Evolutionary conservation across 2,797 vertebrate genomes (phyloP), one percentile per base, ranked within the genome.

Genomic region (Poliocrania exsul): DNA sequence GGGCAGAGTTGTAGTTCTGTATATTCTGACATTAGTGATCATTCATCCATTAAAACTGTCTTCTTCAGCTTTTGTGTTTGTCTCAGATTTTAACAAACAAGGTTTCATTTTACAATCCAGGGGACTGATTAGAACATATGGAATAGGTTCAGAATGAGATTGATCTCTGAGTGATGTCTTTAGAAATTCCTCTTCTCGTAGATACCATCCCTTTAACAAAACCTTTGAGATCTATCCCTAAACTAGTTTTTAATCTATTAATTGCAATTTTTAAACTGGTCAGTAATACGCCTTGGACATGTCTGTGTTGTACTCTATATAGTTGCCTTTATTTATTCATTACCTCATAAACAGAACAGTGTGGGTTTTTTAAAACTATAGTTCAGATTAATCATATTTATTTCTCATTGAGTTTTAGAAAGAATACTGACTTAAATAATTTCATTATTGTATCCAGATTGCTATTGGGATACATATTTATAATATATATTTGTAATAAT

Each of bases 291-390:
- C 51, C 26, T 65, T 86, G 49, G 15, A 69, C 42, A 47, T 50
- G 49, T 29, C 16, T 17, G 19, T 25, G 4, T 56, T 67, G 26
- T 65, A 20, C 8, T 40, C 26, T 16, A 2, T 47, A 10, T 28
- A 61, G n/a, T 65, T 77, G 42, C 28, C 25, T 83, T 78, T 62
- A 61, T 51, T 28, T 56, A 72, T 58, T 78, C 18, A 58, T 78
- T 8, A 70, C 67, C 67, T 73, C 49, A 3, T 69, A 21, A 61
- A 66, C 81, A 67, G 26, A 66, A 26, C 20, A 40, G 20, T 31
- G 28, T 6, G 2, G 0, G 0, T 5, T 57, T 86, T 65, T 29
- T 2, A 23, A 57, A 57, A 53, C 37, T 20, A 37, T 38, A 9
- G 4, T 84, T 79, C 8, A 11, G 33, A 47, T 62, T 47, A 75